These are phyloP conservation scores for Seriola rivoliana DNA, from an alignment of 2,113 vertebrate genomes.

Conservation along the genomic window DNA sequence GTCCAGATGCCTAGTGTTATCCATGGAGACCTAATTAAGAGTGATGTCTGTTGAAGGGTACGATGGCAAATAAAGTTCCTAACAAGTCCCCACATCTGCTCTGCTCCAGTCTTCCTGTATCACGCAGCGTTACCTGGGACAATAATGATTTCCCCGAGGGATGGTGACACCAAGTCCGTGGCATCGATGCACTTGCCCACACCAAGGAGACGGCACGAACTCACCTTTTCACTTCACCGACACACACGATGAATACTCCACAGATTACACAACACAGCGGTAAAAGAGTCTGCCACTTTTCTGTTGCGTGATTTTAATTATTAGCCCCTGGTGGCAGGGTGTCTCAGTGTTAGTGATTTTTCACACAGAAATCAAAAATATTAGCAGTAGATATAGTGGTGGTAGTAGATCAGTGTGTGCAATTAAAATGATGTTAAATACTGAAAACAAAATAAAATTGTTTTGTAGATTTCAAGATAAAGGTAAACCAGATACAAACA, in stretches of 20 bases:
- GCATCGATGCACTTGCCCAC: conserved; percentile 37
- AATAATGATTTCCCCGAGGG: conserved; percentile 69
- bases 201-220: conserved; percentile 10
- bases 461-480: not conserved
- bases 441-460: too few relatives aligned
- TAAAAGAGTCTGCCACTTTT: not conserved
- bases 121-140: conserved; percentile 60
- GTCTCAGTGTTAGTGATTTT: not conserved
- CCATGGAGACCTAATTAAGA: conserved; percentile 80
- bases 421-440: too few relatives aligned
- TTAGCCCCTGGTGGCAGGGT: not conserved
- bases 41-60: conserved; percentile 70
- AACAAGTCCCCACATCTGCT: conserved; percentile 72
- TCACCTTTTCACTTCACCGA: conserved; percentile 9
- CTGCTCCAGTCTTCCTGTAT: conserved; percentile 42
- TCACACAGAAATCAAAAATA: too few relatives aligned
- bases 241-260: not conserved
- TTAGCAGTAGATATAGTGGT: not conserved
- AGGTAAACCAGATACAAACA: not conserved
- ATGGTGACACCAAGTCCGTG: conserved; percentile 21
- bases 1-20: conserved; percentile 67
- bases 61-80: conserved; percentile 73
- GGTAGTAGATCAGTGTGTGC: too few relatives aligned
- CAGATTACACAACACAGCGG: conserved; percentile 10
- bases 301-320: conserved; percentile 20